Evolutionary conservation across 2,113 vertebrate genomes (phyloP).

Genomic region (Dromaius novaehollandiae): DNA sequence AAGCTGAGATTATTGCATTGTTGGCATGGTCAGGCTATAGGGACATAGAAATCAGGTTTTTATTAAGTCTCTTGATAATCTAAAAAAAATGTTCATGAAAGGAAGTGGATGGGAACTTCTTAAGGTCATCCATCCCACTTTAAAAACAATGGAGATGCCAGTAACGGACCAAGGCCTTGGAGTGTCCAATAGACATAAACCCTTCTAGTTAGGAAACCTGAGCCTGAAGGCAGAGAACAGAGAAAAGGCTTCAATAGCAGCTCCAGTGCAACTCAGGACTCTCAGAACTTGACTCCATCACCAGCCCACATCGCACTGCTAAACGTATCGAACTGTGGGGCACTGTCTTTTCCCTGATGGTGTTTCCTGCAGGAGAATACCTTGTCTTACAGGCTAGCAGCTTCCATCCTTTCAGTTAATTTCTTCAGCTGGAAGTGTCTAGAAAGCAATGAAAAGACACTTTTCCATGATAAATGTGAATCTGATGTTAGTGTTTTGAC

Average conservation of each 20-base stretch:
- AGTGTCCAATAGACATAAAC: background rate
- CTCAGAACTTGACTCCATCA: background rate
- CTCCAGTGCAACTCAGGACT: background rate
- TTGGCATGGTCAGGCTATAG: background rate
- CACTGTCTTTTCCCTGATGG: background rate
- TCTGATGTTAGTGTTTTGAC: background rate
- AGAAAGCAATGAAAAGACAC: background rate
- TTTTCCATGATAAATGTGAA: background rate
- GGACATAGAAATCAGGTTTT: background rate
- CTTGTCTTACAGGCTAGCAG: background rate
- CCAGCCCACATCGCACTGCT: background rate
- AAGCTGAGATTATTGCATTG: background rate
- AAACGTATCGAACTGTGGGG: background rate
- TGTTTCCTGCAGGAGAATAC: background rate
- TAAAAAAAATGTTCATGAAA: background rate
- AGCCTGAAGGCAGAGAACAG: background rate
- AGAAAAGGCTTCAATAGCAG: background rate
- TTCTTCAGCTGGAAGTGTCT: background rate
- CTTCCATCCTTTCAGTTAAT: background rate
- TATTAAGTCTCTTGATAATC: background rate
- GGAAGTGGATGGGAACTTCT: background rate
- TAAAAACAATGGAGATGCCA: background rate
- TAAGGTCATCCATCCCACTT: background rate
- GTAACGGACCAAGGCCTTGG: background rate
- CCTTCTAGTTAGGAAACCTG: background rate